Evolutionary conservation across 2,888 invertebrate species (phyloP).

Genomic region (Eudemis profundana): DNA sequence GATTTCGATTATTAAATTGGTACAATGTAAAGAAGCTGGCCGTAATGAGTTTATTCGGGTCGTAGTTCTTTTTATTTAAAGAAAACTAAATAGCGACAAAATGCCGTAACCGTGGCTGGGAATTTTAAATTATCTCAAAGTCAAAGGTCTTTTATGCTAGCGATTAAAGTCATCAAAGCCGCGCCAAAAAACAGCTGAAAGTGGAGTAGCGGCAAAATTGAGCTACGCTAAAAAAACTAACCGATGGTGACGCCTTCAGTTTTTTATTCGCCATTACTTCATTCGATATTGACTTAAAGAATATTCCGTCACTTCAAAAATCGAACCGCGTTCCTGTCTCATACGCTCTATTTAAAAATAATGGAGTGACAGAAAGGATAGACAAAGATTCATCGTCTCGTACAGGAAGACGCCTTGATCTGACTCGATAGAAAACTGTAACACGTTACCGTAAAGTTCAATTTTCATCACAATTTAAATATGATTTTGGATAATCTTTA

Average conservation of each 20-base stretch:
- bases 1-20: too few relatives aligned
- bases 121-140: conserved; percentile 59
- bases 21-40: background rate
- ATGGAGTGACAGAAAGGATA: conserved; percentile 8
- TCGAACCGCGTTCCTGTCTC: background rate
- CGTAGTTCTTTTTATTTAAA: conserved; percentile 20
- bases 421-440: conserved; percentile 56
- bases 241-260: conserved; percentile 71
- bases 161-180: conserved; percentile 60
- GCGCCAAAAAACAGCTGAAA: conserved; percentile 51
- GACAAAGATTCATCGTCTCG: background rate
- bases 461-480: conserved; percentile 59
- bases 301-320: conserved; percentile 56
- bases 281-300: conserved; percentile 65
- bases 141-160: conserved; percentile 57
- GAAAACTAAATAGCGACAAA: conserved; percentile 15
- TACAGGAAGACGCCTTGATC: conserved; percentile 44
- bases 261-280: conserved; percentile 74
- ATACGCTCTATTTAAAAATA: conserved; percentile 7
- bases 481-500: conserved; percentile 24
- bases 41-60: background rate
- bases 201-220: conserved; percentile 57
- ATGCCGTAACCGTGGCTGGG: conserved; percentile 16
- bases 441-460: conserved; percentile 60
- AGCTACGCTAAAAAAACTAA: conserved; percentile 62